A percentile compares a stretch with the other conserved stretches of the same genome.
Conservation (phyloP, 2,888 invertebrate genomes). For the Deilephila elpenor region DNA sequence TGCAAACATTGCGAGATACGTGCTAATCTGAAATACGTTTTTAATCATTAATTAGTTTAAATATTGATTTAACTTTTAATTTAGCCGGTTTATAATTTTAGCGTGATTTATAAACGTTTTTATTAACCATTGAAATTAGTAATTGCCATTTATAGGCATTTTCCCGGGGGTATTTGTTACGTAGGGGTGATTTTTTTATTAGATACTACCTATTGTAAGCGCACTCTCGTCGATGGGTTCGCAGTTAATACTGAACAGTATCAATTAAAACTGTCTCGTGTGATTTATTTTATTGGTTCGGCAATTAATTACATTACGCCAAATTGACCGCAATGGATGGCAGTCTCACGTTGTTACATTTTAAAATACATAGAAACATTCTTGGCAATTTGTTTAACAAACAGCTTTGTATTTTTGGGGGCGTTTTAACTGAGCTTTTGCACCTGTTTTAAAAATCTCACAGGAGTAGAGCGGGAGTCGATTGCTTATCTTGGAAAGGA, state of each 20-base stretch:
- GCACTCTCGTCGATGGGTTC: conserved; percentile 45
- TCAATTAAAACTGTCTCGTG: conserved; percentile 83
- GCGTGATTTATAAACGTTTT: no score
- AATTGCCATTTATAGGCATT: neutral
- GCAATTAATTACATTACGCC: conserved; percentile 84
- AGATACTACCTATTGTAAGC: conserved; percentile 30
- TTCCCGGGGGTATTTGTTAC: neutral
- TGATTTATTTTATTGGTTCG: conserved; percentile 84
- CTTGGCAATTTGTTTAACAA: conserved; percentile 6
- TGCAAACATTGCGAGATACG: neutral
- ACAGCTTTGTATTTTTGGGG: neutral
- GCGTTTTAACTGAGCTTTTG: neutral
- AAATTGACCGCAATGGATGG: conserved; percentile 82
- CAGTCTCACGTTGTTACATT: conserved; percentile 64
- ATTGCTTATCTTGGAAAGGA: no score
- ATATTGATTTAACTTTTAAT: neutral
- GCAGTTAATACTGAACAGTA: conserved; percentile 76
- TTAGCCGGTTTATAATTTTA: neutral
- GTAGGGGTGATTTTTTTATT: conserved; percentile 31
- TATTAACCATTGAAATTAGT: neutral
- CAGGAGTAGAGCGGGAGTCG: neutral
- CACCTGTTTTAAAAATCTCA: neutral
- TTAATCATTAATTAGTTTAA: neutral
- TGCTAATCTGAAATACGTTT: neutral
- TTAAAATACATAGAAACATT: conserved; percentile 50